Evolutionary conservation across 2,113 vertebrate species (phyloP), one percentile per base, ranked within the genome.

Genomic region (Anseranas semipalmata): DNA sequence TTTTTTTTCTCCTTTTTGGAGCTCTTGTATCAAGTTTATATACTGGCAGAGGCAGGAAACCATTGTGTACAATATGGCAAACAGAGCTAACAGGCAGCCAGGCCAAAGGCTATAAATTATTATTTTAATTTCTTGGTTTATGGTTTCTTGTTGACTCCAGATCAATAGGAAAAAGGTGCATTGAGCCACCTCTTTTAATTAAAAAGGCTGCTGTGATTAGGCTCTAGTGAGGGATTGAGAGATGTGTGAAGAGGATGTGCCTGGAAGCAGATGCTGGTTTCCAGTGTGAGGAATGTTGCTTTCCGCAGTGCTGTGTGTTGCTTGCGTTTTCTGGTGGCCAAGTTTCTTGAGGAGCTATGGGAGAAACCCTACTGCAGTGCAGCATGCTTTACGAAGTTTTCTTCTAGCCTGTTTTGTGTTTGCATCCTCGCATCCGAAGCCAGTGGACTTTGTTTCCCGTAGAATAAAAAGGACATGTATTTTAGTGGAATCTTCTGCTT

Each of bases 401-500:
- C 59, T 60, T 77, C 93, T 52, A 30, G 74, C 81, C 35, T 30
- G 28, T 46, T 93, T 78, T 53, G 87, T 8, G 18, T 90, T 76
- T 89, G 85, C 80, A 30, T 95, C 65, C 90, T 76, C 89, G 39
- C 90, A 76, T n/a, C 95, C 65, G 0, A 1, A 72, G 95, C 96
- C 96, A 89, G 90, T 13, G 46, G 90, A 75, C 93, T 80, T 85
- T 63, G 83, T 62, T 96, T 87, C 85, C 90, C 86, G 58, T 50
- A n/a, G 94, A 96, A 67, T 15, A 95, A 73, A 74, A 73, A 78
- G 60, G 6, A 88, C 56, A 67, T 7, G 15, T 20, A 4, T 88
- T 93, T 70, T n/a, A n/a, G 46, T 35, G 83, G 95, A 84, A 93
- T 92, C 94, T 83, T 56, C 94, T 95, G 94, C 87, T 89, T 95